Evolutionary conservation across 2,113 vertebrate species (phyloP).

Genomic region (Menura novaehollandiae): DNA sequence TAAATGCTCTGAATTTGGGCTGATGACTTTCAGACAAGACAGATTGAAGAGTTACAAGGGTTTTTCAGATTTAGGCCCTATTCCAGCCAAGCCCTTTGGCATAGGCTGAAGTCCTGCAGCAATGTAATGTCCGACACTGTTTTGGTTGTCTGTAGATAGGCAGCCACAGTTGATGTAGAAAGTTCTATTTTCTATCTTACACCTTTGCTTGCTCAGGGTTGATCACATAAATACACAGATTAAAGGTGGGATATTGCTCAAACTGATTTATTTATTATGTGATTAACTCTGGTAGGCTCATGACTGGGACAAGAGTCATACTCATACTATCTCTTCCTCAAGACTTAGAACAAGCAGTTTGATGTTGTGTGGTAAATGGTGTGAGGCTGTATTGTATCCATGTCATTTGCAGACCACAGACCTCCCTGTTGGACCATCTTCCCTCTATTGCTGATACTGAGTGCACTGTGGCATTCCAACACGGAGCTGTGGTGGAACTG

Average conservation of each 20-base stretch:
- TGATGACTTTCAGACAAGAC: background rate
- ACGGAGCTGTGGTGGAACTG: background rate
- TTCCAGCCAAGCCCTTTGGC: background rate
- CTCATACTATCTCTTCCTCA: background rate
- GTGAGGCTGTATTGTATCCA: accelerated
- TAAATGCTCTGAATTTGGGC: background rate
- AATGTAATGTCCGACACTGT: background rate
- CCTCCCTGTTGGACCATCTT: background rate
- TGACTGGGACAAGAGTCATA: background rate
- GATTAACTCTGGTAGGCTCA: background rate
- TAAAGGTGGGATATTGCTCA: background rate
- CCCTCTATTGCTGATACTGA: background rate
- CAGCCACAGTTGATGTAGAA: background rate
- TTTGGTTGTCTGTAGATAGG: background rate
- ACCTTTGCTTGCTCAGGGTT: background rate
- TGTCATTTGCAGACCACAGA: background rate
- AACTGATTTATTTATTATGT: background rate
- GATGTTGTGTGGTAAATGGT: too few species aligned
- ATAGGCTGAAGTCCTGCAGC: background rate
- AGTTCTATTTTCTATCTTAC: background rate
- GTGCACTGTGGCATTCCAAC: background rate
- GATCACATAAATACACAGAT: background rate
- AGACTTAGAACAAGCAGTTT: background rate
- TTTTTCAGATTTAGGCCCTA: background rate
- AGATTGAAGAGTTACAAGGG: background rate